A percentile compares a stretch with the other conserved stretches of the same genome.
These are phyloP conservation scores for Trididemnum miniatum DNA, from an alignment of 23 tunicate genomes.

Conservation along the genomic window DNA sequence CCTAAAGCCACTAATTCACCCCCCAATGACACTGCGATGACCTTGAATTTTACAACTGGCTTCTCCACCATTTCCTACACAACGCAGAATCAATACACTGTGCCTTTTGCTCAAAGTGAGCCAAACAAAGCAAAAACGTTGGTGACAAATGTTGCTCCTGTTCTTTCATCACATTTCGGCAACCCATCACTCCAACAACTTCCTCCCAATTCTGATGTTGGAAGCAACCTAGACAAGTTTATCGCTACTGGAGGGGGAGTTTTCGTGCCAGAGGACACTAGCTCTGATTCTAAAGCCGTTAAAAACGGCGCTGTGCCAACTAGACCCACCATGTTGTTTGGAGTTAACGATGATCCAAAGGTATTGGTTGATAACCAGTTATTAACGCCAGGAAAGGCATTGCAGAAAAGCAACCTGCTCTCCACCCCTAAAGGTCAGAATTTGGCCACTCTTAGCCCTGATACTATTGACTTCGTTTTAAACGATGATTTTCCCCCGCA, in stretches of 20 bases:
- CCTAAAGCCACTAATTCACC: background rate
- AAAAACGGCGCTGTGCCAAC: background rate
- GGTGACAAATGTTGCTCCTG: background rate
- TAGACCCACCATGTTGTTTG: constrained; percentile 13
- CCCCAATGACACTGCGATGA: background rate
- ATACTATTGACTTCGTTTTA: constrained; percentile 73
- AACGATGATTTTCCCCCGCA: constrained; percentile 39
- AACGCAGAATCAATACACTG: background rate
- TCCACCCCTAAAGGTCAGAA: constrained; percentile 48
- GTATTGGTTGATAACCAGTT: constrained; percentile 27
- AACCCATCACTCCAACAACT: no score
- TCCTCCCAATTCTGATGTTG: background rate
- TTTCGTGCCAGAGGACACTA: constrained; percentile 32
- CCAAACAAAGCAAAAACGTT: background rate
- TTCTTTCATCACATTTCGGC: no score
- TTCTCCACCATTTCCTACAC: background rate
- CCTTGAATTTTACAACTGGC: background rate
- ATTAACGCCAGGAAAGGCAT: constrained; percentile 49
- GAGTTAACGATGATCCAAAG: constrained; percentile 1
- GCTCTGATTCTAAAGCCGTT: background rate
- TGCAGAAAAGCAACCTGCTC: constrained; percentile 17
- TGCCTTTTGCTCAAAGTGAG: background rate
- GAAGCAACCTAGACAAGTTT: background rate
- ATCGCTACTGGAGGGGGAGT: constrained; percentile 36
- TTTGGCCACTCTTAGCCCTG: constrained; percentile 74